A percentile compares a stretch with the other conserved stretches of the same genome.
phyloP scores from a whole-genome alignment of 2,797 vertebrate species.

The Dendrocincla fuliginosa region DNA sequence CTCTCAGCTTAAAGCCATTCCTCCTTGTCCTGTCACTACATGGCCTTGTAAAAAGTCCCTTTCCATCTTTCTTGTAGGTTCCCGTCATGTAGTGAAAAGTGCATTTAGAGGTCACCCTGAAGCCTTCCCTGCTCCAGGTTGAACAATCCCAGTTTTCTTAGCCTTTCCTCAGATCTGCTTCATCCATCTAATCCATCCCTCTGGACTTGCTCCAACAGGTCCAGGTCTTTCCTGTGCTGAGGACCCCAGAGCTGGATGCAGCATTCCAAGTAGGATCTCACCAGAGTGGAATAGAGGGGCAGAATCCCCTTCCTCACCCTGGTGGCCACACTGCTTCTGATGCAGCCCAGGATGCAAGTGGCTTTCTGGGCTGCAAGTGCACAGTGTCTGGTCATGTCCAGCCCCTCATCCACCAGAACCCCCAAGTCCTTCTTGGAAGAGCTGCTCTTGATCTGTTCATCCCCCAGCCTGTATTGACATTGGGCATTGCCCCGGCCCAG shows the following conservation, averaged over 20 bases:
- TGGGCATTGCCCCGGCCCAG: rapidly evolving
- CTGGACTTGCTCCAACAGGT: background rate
- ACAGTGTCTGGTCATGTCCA: background rate
- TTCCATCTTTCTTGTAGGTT: background rate
- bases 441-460: background rate
- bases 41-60: background rate
- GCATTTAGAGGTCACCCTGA: background rate
- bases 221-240: too few species aligned
- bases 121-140: background rate
- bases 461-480: rapidly evolving
- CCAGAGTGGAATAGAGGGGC: background rate
- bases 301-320: background rate
- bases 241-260: background rate
- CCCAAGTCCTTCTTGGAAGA: too few species aligned
- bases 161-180: background rate
- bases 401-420: background rate
- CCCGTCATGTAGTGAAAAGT: background rate
- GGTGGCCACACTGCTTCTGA: background rate
- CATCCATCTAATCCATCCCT: background rate
- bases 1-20: background rate
- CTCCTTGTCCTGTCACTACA: background rate
- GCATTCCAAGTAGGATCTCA: background rate
- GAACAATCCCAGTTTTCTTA: background rate
- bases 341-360: background rate
- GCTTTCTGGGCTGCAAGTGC: background rate